Base-by-base conservation (phyloP, 2,888 invertebrate genomes). In the Diplazon laetatorius region DNA sequence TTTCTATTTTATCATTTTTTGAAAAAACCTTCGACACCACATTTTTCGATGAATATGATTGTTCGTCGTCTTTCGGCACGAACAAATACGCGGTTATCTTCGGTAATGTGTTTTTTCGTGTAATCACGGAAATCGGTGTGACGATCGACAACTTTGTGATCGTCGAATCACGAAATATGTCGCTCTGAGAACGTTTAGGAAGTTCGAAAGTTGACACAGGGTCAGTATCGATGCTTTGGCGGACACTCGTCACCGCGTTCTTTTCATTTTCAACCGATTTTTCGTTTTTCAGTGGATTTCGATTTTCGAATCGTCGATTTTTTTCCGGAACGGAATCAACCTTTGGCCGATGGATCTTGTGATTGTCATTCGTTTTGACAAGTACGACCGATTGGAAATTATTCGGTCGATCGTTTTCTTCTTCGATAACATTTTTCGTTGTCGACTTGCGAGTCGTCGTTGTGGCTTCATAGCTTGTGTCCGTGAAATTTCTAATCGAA, bases 41-140 rank as follows among this genome's bases (percentile, higher is more conserved):
- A 30, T 30, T 30, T 30, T 39, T 46, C 16, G 39, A 35, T 9
- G 68, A 63, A 57, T n/a, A 59, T 14, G n/a, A 2, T 14, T 14
- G 22, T 5, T 6, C 44, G n/a, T 16, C 16, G 9, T 22, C 42
- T 8, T 50, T n/a, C 9, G 81, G 65, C 0, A 71, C 70, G 48
- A 81, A 83, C 8, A 83, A 57, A 50, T 82, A 83, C 0, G 82
- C 22, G 0, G 83, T 81, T 46, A 81, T 63, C 68, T 62, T 81
- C 5, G 69, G 50, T 0, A 69, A 37, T 42, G 42, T 37, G 18
- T 60, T n/a, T 46, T 50, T 42, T 37, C 22, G 50, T 9, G 52
- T 35, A 14, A 16, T 46, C 9, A 62, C 20, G n/a, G 72, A 42
- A 20, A 39, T 72, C 0, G 78, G 74, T 5, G 69, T 70, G 1